Evolutionary conservation across 2,888 invertebrate species (phyloP), one percentile per base, ranked within the genome.

Genomic region (Antitype chi): DNA sequence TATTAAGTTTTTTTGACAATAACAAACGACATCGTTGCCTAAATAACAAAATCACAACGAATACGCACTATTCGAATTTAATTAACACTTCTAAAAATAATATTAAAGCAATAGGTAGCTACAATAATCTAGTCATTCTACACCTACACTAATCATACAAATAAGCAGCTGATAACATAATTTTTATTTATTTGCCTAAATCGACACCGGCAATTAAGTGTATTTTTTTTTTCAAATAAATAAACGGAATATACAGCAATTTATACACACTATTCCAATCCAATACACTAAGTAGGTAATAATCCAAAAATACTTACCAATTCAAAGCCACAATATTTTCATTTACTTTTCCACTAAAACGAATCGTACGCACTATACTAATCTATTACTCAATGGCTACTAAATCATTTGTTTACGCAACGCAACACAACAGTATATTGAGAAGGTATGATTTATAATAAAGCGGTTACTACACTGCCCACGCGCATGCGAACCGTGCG

Each of bases 371-470:
- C 74, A 74, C 70, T 32, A 38, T n/a, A 28, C 0, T 38, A 20
- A 55, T 74, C 74, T 32, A 75, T 76, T 85, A 17, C 59, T 15
- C 53, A 68, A 81, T 55, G 13, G 13, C 23, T 28, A 85, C 38
- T 69, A 57, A 85, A 68, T 15, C 23, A 49, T 49, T 47, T 25
- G 53, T 68, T 63, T 64, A 73, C 78, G 72, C 47, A 74, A 73
- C 78, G 72, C 47, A 74, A 85, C 62, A 69, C 86, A 68, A 71
- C 86, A n/a, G 53, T 69, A 8, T 38, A 25, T 28, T 47, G n/a
- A 17, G 81, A 63, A 81, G 73, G 73, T 81, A 82, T 70, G 84
- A 82, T 66, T 80, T 60, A 53, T 81, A 89, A 55, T 86, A 87
- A 80, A 75, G 82, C 80, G 76, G 76, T 57, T 77, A 59, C 78